A percentile compares a stretch with the other conserved stretches of the same genome.
phyloP scores from a whole-genome alignment of 2,113 vertebrate species.

The Nycticebus coucang region DNA sequence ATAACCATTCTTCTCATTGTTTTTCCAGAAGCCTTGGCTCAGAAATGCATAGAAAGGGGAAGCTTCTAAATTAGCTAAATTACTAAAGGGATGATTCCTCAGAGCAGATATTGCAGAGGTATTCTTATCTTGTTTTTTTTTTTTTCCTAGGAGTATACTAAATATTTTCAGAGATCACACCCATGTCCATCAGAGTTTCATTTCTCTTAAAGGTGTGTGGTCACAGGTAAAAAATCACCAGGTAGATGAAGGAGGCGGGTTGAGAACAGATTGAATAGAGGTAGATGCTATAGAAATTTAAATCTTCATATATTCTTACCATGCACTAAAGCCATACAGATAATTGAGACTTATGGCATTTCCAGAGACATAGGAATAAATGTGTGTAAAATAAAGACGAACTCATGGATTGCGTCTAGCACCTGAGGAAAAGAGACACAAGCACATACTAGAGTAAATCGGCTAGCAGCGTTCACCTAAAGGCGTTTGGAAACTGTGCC shows the following conservation, averaged over 20 bases:
- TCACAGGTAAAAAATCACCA: background rate
- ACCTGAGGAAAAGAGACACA: background rate
- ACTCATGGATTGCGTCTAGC: background rate
- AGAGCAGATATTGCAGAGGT: background rate
- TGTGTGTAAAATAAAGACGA: background rate
- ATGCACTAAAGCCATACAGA: background rate
- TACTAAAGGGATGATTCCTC: background rate
- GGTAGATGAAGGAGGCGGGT: background rate
- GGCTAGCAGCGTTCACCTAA: background rate
- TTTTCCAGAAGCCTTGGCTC: background rate
- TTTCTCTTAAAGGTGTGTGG: background rate
- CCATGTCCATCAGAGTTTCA: background rate
- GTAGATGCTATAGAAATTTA: background rate
- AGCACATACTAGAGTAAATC: background rate
- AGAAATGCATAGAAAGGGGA: background rate
- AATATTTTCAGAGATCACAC: background rate
- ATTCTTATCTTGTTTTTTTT: background rate
- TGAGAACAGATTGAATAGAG: background rate
- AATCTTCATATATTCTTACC: background rate
- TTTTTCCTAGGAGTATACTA: background rate
- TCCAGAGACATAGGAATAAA: background rate
- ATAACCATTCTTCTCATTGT: background rate
- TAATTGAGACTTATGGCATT: background rate
- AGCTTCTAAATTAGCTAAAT: background rate
- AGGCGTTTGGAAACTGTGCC: background rate